These are phyloP conservation scores for Saturnia japonica DNA, from an alignment of 2,888 invertebrate species.

Conservation along the genomic window DNA sequence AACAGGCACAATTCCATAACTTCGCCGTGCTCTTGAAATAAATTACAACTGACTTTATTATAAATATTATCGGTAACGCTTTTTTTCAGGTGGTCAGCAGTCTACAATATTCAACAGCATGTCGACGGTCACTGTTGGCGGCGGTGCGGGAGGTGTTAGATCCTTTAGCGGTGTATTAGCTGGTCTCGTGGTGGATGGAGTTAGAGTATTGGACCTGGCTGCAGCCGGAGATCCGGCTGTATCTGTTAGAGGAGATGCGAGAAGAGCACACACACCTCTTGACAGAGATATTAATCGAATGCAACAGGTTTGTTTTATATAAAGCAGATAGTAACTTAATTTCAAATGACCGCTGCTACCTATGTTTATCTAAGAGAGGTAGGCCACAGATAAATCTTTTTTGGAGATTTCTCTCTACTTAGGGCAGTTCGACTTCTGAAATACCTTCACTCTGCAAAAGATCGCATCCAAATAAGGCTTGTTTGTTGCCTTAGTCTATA, in stretches of 20 bases:
- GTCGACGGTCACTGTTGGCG: slow-evolving; percentile 94
- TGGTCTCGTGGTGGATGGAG: slow-evolving; percentile 93
- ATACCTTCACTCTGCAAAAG: no score
- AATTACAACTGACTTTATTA: no score
- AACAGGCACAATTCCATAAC: no score
- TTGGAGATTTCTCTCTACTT: no score
- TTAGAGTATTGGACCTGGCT: slow-evolving; percentile 91
- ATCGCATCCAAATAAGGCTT: no score
- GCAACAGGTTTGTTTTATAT: slow-evolving; percentile 86
- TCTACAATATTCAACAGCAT: slow-evolving; percentile 95
- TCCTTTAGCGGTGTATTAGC: slow-evolving; percentile 94
- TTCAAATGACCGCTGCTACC: neutral
- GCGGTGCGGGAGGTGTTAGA: slow-evolving; percentile 85
- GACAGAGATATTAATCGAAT: slow-evolving; percentile 92
- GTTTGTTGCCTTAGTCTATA: no score
- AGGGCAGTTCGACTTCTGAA: no score
- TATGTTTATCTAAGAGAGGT: no score
- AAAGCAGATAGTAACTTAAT: neutral
- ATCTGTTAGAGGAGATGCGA: slow-evolving; percentile 91
- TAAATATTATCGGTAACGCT: neutral
- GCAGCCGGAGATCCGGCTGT: slow-evolving; percentile 91
- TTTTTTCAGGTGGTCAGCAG: slow-evolving; percentile 88
- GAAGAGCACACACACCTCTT: slow-evolving; percentile 87
- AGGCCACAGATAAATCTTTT: no score
- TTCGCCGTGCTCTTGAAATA: no score